These are phyloP conservation scores for Orussus abietinus DNA, from an alignment of 1,140 invertebrate genomes.

Conservation along the genomic window DNA sequence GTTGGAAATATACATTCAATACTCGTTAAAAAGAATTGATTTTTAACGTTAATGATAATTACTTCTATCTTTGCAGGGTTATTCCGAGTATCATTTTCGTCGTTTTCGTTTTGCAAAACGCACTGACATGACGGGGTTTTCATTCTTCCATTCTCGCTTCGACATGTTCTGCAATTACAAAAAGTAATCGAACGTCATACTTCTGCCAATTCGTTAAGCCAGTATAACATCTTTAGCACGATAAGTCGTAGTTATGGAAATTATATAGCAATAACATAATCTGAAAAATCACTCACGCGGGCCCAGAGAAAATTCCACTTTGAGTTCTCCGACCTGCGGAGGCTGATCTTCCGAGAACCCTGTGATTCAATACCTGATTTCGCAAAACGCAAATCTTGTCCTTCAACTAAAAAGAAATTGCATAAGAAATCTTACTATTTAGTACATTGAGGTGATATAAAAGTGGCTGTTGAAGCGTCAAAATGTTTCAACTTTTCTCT, in stretches of 20 bases:
- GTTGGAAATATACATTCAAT: not conserved
- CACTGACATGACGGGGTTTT: slow-evolving; percentile 36
- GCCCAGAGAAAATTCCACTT: slow-evolving; percentile 32
- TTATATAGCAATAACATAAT: not conserved
- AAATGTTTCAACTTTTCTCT: too few species aligned
- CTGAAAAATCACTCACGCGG: slow-evolving; percentile 28
- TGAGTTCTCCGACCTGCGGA: slow-evolving; percentile 25
- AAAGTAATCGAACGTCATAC: too few species aligned
- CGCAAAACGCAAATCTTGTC: slow-evolving; percentile 40
- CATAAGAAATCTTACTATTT: too few species aligned
- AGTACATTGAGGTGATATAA: too few species aligned
- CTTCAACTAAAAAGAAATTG: slow-evolving; percentile 35
- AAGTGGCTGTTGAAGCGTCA: too few species aligned
- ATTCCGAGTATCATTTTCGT: slow-evolving; percentile 25
- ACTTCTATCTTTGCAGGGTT: slow-evolving; percentile 38
- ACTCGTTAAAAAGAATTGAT: slow-evolving; percentile 3
- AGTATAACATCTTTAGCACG: too few species aligned
- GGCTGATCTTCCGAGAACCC: slow-evolving; percentile 34
- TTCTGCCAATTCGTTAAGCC: too few species aligned
- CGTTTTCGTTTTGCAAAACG: slow-evolving; percentile 19
- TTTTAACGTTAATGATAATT: slow-evolving; percentile 7
- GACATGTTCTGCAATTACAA: slow-evolving; percentile 40
- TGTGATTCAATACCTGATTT: slow-evolving; percentile 44
- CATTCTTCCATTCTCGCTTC: slow-evolving; percentile 38
- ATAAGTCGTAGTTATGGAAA: not conserved